A percentile compares a stretch with the other conserved stretches of the same genome.
Evolutionary conservation across 1,140 invertebrate genomes (phyloP).

Genomic region (Meloidogyne floridensis): DNA sequence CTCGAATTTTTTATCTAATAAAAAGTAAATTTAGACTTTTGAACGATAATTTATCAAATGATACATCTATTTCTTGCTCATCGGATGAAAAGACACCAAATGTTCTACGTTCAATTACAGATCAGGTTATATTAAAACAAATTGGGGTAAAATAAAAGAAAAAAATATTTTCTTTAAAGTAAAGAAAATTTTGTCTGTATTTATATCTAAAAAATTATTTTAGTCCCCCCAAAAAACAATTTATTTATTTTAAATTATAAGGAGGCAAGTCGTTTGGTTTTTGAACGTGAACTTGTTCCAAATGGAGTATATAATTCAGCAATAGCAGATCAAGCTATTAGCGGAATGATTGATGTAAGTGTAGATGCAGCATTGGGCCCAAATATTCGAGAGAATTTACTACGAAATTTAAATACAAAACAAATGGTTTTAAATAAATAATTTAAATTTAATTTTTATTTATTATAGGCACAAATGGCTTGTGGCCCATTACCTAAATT

Average conservation of each 20-base stretch:
- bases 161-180: no score
- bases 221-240: no score
- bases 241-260: background rate
- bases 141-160: no score
- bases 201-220: no score
- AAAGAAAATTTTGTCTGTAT: no score
- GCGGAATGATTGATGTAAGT: constrained; percentile 45
- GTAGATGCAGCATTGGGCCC: constrained; percentile 52
- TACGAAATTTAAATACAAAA: constrained; percentile 51
- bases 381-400: constrained; percentile 53
- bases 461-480: constrained; percentile 30
- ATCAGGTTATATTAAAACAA: background rate
- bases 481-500: constrained; percentile 44
- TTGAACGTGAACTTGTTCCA: constrained; percentile 47
- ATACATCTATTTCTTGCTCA: background rate
- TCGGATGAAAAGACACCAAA: background rate
- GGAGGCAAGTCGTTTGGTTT: constrained; percentile 39
- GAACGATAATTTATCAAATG: background rate
- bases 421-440: constrained; percentile 27
- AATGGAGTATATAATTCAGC: constrained; percentile 43
- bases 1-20: no score
- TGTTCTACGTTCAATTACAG: constrained; percentile 18
- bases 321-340: constrained; percentile 46
- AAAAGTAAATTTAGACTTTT: background rate
- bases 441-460: background rate